phyloP scores from a whole-genome alignment of 2,113 vertebrate genomes.

The Redunca redunca region DNA sequence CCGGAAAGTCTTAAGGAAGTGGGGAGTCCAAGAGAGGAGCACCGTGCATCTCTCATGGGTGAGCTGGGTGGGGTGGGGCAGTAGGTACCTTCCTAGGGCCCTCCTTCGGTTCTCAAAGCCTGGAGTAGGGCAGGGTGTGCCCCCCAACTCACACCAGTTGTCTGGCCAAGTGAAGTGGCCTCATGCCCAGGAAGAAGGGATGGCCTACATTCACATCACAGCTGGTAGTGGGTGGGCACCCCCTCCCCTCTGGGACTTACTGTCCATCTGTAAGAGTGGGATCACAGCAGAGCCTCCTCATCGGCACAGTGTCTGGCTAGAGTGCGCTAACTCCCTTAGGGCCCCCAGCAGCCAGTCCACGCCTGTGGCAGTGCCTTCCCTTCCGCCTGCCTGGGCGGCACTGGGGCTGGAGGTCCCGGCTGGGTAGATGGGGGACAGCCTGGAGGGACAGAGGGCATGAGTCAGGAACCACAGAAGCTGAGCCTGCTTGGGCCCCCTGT shows the following conservation, averaged over 20 bases:
- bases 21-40: background rate
- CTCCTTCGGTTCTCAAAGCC: background rate
- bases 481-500: background rate
- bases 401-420: background rate
- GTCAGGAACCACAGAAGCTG: too few relatives aligned
- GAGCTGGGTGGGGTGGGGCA: too few relatives aligned
- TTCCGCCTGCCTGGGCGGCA: too few relatives aligned
- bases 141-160: background rate
- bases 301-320: fast-evolving
- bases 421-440: background rate
- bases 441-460: background rate
- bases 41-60: background rate
- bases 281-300: background rate
- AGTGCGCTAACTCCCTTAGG: background rate
- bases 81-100: background rate
- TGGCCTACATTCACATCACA: too few relatives aligned
- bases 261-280: background rate
- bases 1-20: background rate
- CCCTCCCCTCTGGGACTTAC: background rate
- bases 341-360: fast-evolving
- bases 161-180: too few relatives aligned
- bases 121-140: background rate
- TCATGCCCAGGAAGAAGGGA: background rate
- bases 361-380: background rate
- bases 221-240: background rate